These are phyloP conservation scores for Syngnathus scovelli DNA, from an alignment of 2,113 vertebrate genomes.

Conservation along the genomic window DNA sequence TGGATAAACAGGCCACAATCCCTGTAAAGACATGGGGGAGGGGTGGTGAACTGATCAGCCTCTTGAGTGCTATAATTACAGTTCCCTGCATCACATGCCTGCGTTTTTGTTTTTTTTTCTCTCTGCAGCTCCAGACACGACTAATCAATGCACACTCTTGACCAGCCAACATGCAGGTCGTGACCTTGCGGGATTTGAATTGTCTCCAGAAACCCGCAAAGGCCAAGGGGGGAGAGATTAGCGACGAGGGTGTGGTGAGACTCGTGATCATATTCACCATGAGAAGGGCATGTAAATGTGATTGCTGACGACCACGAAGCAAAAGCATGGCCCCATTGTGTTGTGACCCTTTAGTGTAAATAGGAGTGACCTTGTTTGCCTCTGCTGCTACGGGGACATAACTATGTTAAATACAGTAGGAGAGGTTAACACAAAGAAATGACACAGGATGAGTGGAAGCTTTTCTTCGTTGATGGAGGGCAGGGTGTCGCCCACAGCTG, in stretches of 20 bases:
- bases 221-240: slow-evolving; percentile 11
- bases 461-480: background rate
- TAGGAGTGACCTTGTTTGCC: slow-evolving; percentile 39
- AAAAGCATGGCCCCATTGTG: slow-evolving; percentile 38
- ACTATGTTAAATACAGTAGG: slow-evolving; percentile 3
- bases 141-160: slow-evolving; percentile 22
- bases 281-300: slow-evolving; percentile 18
- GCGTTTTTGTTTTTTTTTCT: slow-evolving; percentile 19
- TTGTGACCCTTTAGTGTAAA: slow-evolving; percentile 29
- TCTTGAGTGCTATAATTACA: slow-evolving; percentile 36
- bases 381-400: slow-evolving; percentile 17
- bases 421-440: background rate
- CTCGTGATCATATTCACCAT: slow-evolving; percentile 24
- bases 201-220: slow-evolving; percentile 17
- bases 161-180: slow-evolving; percentile 10
- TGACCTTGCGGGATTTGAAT: slow-evolving; percentile 30
- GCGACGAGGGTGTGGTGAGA: slow-evolving; percentile 13
- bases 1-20: slow-evolving; percentile 36
- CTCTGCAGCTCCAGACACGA: slow-evolving; percentile 4
- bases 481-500: slow-evolving; percentile 48
- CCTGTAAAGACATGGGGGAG: slow-evolving; percentile 29
- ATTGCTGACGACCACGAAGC: slow-evolving; percentile 10
- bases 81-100: slow-evolving; percentile 26
- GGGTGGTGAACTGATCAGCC: slow-evolving; percentile 42
- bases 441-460: background rate